Evolutionary conservation across 2,888 invertebrate genomes (phyloP), one percentile per base, ranked within the genome.

Genomic region (Ommatoiulus sabulosus): DNA sequence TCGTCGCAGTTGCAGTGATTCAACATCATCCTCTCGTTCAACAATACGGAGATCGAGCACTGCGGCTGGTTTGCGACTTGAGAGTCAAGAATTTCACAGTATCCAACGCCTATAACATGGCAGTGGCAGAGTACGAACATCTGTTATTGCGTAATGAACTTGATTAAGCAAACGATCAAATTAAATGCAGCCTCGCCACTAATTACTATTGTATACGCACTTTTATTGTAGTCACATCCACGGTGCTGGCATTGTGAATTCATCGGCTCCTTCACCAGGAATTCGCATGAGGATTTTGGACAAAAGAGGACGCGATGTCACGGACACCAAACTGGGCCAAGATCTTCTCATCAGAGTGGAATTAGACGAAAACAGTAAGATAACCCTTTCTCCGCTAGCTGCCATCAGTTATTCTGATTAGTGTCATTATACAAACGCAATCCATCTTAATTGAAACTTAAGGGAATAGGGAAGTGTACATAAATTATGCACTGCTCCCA

Each of bases 1-100:
- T 94, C 91, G 94, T 95, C 0, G 90, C 93, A 44, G 95, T 96
- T 91, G 94, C 97, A 91, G 95, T 97, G 91, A 94, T 97, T 88
- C 97, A 97, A 92, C 96, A 96, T 92, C 97, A 97, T 93, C 95
- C 95, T 0, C 95, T 97, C 90, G 96, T 97, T 89, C 97, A 97
- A 93, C 96, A 96, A 20, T 95, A 96, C 89, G 96, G 96, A 0
- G 97, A 97, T 93, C 94, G 97, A 89, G 95, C 96, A 91, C 95
- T 97, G 89, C 95, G 96, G 91, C 95, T 96, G 6, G 96, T n/a
- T 43, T 92, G 92, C 89, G 89, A 91, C 48, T 92, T 91, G 80
- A 91, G 91, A 88, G 90, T 91, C 8, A 90, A 90, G n/a, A 91
- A 91, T 86, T 89, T 90, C 86, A 91, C 91, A 0, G 90, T 91